Evolutionary conservation across 2,888 invertebrate genomes (phyloP).

Genomic region (Scaptomyza flava): DNA sequence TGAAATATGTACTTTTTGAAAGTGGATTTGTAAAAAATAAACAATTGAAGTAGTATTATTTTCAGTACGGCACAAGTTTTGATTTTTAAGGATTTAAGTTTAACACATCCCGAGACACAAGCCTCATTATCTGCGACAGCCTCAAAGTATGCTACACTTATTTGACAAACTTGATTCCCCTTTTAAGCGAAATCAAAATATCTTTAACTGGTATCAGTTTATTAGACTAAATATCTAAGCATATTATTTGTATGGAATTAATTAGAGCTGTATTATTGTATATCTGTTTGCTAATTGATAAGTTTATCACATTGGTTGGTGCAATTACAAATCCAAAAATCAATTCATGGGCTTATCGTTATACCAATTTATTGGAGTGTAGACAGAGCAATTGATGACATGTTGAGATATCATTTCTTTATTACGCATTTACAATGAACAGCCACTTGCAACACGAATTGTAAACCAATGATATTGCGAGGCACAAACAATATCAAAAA

Average conservation of each 20-base stretch:
- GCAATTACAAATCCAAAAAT: slow-evolving; percentile 8
- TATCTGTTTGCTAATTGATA: slow-evolving; percentile 10
- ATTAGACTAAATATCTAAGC: neutral
- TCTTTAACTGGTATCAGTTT: neutral
- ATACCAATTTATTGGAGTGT: slow-evolving; percentile 18
- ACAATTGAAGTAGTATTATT: too few species aligned
- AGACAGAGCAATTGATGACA: slow-evolving; percentile 10
- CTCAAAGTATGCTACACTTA: slow-evolving; percentile 18
- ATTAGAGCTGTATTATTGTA: slow-evolving; percentile 2
- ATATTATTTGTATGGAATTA: slow-evolving; percentile 19
- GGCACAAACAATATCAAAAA: slow-evolving; percentile 27
- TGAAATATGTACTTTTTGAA: too few species aligned
- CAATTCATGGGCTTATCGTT: slow-evolving; percentile 26
- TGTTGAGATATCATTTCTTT: slow-evolving; percentile 12
- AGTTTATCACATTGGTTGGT: slow-evolving; percentile 26
- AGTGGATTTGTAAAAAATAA: too few species aligned
- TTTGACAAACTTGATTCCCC: too few species aligned
- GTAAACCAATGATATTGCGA: neutral
- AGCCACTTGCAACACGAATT: slow-evolving; percentile 15
- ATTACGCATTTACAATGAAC: slow-evolving; percentile 21
- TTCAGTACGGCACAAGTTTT: too few species aligned
- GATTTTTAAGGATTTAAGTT: too few species aligned
- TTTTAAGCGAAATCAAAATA: too few species aligned
- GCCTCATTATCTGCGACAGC: neutral
- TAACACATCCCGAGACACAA: neutral